phyloP scores from a whole-genome alignment of 2,113 vertebrate species.

The Dicerorhinus sumatrensis region DNA sequence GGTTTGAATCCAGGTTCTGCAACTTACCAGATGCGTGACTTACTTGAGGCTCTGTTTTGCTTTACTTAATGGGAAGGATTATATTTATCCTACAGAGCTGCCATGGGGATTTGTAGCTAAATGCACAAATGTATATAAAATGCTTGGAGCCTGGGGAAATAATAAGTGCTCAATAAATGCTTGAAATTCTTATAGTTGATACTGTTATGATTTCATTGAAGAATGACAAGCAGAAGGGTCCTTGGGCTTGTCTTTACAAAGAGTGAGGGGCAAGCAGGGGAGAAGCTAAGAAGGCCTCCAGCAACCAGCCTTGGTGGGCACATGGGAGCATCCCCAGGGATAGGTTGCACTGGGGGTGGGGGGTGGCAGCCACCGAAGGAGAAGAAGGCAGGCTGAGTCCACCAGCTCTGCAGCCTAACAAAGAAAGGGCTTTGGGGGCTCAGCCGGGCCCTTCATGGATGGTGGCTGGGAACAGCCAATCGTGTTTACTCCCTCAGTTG shows the following conservation, averaged over 20 bases:
- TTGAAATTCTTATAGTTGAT: not conserved
- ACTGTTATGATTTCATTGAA: not conserved
- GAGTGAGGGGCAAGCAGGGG: not conserved
- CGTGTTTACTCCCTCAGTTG: conserved; percentile 72
- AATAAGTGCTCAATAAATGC: not conserved
- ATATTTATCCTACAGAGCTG: not conserved
- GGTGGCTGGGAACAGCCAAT: conserved; percentile 69
- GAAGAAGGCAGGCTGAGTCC: not conserved
- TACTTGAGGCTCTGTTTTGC: not conserved
- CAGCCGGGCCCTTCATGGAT: not conserved
- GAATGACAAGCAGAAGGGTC: not conserved
- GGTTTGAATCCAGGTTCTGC: not conserved
- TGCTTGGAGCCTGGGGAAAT: not conserved
- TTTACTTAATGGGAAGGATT: not conserved
- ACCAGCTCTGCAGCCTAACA: conserved; percentile 28
- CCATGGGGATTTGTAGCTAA: not conserved
- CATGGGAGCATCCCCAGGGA: not conserved
- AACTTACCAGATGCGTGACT: not conserved
- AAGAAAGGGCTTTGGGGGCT: conserved; percentile 54
- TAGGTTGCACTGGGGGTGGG: not conserved
- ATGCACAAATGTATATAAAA: not conserved
- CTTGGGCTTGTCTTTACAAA: not conserved
- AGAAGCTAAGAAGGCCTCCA: not conserved
- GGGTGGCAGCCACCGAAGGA: not conserved
- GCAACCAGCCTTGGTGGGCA: not conserved